Conservation (phyloP, 53 echinoderm and acorn worm species). For the Temnopleurus reevesii region DNA sequence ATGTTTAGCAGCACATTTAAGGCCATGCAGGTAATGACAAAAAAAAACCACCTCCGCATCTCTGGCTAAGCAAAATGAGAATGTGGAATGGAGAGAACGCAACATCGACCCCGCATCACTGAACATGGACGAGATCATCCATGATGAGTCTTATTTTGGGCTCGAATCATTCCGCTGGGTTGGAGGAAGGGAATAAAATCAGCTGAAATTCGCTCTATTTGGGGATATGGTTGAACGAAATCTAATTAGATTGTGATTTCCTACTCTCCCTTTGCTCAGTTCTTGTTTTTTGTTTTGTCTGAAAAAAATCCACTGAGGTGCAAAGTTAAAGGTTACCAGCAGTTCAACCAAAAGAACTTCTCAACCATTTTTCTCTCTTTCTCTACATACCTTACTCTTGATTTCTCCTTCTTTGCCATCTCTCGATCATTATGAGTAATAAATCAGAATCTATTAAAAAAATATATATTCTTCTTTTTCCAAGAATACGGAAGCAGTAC, state of each 20-base stretch:
- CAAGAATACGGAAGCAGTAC: no score
- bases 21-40: no score
- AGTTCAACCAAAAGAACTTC: neutral
- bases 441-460: no score
- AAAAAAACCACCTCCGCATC: neutral
- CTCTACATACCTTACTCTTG: neutral
- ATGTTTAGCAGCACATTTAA: neutral
- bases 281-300: neutral
- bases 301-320: neutral
- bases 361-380: neutral
- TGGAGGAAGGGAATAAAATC: neutral
- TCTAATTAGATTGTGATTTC: neutral
- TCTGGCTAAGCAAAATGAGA: neutral
- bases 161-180: constrained; percentile 28
- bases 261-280: neutral
- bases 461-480: no score
- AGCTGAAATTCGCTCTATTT: constrained; percentile 4
- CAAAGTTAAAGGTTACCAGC: neutral
- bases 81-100: neutral
- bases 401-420: neutral
- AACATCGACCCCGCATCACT: constrained; percentile 23
- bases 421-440: neutral
- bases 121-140: constrained; percentile 8
- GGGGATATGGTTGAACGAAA: neutral
- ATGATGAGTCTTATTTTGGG: neutral